These are phyloP conservation scores for Urocitellus parryii DNA, from an alignment of 2,113 vertebrate species.

Conservation along the genomic window DNA sequence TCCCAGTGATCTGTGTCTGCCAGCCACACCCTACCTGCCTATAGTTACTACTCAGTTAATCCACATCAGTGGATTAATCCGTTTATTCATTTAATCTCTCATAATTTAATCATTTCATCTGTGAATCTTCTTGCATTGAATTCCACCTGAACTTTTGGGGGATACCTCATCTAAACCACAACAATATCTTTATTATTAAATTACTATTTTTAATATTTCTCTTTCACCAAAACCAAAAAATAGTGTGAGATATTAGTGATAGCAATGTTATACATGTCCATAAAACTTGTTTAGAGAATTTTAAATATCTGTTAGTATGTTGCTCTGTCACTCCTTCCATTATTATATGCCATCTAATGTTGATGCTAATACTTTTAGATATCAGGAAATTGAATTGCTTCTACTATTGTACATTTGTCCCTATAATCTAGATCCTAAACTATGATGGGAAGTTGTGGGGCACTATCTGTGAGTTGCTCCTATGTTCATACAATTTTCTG, in stretches of 20 bases:
- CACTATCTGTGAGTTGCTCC: not conserved
- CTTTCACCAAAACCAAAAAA: not conserved
- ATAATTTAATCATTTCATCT: no score
- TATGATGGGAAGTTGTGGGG: no score
- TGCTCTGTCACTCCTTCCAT: not conserved
- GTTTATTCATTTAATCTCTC: no score
- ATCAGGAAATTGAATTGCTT: not conserved
- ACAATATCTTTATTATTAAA: not conserved
- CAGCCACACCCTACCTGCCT: no score
- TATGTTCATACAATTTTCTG: not conserved
- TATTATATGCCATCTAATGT: not conserved
- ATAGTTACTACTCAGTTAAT: no score
- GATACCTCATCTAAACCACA: no score
- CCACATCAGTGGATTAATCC: no score
- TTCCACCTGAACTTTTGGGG: no score
- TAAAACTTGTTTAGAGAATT: not conserved
- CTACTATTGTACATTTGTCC: not conserved
- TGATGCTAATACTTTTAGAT: not conserved
- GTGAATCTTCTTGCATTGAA: no score
- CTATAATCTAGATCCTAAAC: not conserved
- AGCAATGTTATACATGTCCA: not conserved
- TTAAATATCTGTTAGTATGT: not conserved
- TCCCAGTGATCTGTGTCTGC: no score
- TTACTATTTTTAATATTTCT: not conserved
- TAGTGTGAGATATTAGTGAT: not conserved